Evolutionary conservation across 2,797 vertebrate species (phyloP).

Genomic region (Thamnophis elegans): DNA sequence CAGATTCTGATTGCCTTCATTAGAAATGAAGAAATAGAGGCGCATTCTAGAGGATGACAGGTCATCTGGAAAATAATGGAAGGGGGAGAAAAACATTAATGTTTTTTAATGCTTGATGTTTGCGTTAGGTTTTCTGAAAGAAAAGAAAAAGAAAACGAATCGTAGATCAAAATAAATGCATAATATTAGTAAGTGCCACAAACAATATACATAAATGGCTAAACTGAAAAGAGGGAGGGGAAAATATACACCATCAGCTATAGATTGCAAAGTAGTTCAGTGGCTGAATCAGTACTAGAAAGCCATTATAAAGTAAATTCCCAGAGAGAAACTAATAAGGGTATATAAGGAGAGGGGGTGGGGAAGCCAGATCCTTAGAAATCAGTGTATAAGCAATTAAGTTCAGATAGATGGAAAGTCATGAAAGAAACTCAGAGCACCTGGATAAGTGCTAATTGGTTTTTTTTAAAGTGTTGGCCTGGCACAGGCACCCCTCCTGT

Average conservation of each 20-base stretch:
- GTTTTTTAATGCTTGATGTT: conserved; percentile 34
- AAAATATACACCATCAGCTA: background rate
- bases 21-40: conserved; percentile 93
- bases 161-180: conserved; percentile 9
- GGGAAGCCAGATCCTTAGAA: conserved; percentile 48
- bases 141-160: background rate
- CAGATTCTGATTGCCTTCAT: conserved; percentile 96
- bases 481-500: conserved; percentile 46
- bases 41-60: conserved; percentile 80
- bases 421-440: conserved; percentile 21
- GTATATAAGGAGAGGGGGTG: conserved; percentile 23
- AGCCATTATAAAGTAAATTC: conserved; percentile 52
- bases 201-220: conserved; percentile 20
- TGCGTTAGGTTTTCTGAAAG: conserved; percentile 23
- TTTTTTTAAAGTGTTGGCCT: conserved; percentile 22
- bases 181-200: conserved; percentile 35
- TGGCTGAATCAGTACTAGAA: background rate
- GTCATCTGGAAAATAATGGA: conserved; percentile 82
- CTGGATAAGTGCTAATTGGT: conserved; percentile 20
- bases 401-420: conserved; percentile 43
- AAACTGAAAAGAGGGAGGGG: background rate
- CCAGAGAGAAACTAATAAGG: conserved; percentile 48
- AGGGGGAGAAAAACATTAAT: conserved; percentile 61
- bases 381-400: conserved; percentile 49
- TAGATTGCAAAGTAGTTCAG: background rate